Evolutionary conservation across 30 jellyfish, hydroid and myxozoan genomes (phyloP), one percentile per base, ranked within the genome.

Genomic region (Hydractinia symbiolongicarpus): DNA sequence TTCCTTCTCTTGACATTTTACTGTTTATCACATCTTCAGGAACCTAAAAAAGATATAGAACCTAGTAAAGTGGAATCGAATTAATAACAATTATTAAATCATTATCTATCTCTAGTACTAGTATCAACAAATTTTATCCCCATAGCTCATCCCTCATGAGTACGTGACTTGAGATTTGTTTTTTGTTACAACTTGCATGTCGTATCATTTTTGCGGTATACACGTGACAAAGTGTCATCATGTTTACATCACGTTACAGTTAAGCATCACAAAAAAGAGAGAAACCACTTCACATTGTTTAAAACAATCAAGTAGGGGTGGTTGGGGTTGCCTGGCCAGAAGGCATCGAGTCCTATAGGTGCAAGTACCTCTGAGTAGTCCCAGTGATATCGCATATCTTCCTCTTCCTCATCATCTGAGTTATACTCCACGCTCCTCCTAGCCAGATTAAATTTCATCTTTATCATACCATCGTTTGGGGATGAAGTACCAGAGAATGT

Each of bases 11-110:
- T 4, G 96, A 82, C 83, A 94, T 79, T 70, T 90, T 88, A 9
- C 96, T 90, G 60, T 85, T 83, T 49, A 79, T 91, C 16, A 94
- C 96, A 87, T 87, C 99, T 79, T 94, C 96, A 5, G 96, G 99
- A 10, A 87, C 99, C 78, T 83, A 50, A 61, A 66, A 8, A 60
- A 79, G 13, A 61, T 11, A 58, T 16, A 16, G 69, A 58, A 58
- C 44, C 2, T 2, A 30, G 44, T 30, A 58, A 58, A 58, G 17
- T 17, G 3, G 3, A 58, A 58, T 58, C 3, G 69, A 16, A 11
- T 58, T 58, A 58, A 17, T 13, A 17, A 58, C 69, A 58, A 58
- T 58, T 17, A 58, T 11, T 11, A 11, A 67, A 67, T 11, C 50
- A 67, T n/a, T n/a, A n/a, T n/a, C n/a, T n/a, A n/a, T n/a, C n/a